Percentiles rank a stretch among this genome's conserved stretches.
Evolutionary conservation across 2,888 invertebrate genomes (phyloP).

Genomic region (Anticlea derivata): DNA sequence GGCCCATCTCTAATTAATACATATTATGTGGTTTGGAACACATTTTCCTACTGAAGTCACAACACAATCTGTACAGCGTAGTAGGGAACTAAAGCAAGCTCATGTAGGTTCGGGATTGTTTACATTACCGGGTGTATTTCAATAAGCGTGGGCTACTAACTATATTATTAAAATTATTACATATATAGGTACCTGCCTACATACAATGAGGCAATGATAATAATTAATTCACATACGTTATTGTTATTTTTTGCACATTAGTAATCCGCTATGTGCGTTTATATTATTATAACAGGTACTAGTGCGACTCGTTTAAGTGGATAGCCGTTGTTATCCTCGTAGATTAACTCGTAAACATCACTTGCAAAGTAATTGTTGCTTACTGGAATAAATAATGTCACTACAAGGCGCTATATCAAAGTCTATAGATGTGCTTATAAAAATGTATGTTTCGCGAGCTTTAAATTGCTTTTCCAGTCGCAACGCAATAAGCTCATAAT

Average conservation of each 20-base stretch:
- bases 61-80: no score
- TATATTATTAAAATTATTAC: no score
- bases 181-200: constrained; percentile 8
- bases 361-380: constrained; percentile 35
- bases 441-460: constrained; percentile 2
- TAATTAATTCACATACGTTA: constrained; percentile 8
- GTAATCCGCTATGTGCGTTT: constrained; percentile 8
- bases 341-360: constrained; percentile 39
- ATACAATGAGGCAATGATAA: constrained; percentile 12
- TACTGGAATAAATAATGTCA: constrained; percentile 32
- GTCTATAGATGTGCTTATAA: background rate
- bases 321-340: constrained; percentile 58
- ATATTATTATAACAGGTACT: constrained; percentile 37
- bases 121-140: no score
- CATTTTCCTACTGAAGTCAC: no score
- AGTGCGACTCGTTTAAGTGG: constrained; percentile 45
- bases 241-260: constrained; percentile 21
- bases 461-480: constrained; percentile 3
- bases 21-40: no score
- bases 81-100: no score
- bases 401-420: constrained; percentile 20
- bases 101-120: no score
- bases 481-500: constrained; percentile 9
- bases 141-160: no score
- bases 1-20: no score